Base-by-base conservation (phyloP, 2,888 invertebrate genomes). In the Cephus runcator region DNA sequence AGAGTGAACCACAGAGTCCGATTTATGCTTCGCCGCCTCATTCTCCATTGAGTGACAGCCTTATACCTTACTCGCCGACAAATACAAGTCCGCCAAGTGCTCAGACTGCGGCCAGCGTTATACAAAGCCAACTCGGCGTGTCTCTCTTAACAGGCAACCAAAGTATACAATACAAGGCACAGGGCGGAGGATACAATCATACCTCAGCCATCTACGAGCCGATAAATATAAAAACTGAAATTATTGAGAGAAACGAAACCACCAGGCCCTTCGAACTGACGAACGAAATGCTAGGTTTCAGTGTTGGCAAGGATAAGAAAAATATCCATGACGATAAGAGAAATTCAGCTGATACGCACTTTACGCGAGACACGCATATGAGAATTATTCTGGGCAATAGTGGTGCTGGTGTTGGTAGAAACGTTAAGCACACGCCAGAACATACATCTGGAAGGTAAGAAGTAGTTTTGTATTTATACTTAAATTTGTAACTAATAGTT, bases 291-390 rank as follows among this genome's bases (percentile, higher is more conserved):
- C 81, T 91, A 30, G 91, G 91, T 3, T 81, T 91, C 34, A 87
- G 85, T 69, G 83, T 89, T 31, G 79, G 84, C 69, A 90, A 89
- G 75, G 90, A 89, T 15, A 90, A 88, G 75, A 90, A 89, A 80
- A 90, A 90, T 73, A 84, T 85, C 1, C 82, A 85, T 56, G 90
- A 91, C 71, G 91, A 91, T 15, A 90, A 90, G 80, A 86, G 89
- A 77, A 90, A 88, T 79, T 94, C 89, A 0, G 93, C 96, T 0
- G 97, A 97, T 91, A 96, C 95, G 68, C 97, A 97, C 90, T 97
- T 97, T 92, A 96, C 96, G 77, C 93, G 97, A n/a, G 97, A 97
- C 90, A 97, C 97, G 0, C 97, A 97, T 88, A 97, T 97, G 97
- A 93, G 97, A 82, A 97, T 97, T 83, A 97, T 97, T 85, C 92